Evolutionary conservation across 2,797 vertebrate genomes (phyloP).

Genomic region (Delichon dasypus): DNA sequence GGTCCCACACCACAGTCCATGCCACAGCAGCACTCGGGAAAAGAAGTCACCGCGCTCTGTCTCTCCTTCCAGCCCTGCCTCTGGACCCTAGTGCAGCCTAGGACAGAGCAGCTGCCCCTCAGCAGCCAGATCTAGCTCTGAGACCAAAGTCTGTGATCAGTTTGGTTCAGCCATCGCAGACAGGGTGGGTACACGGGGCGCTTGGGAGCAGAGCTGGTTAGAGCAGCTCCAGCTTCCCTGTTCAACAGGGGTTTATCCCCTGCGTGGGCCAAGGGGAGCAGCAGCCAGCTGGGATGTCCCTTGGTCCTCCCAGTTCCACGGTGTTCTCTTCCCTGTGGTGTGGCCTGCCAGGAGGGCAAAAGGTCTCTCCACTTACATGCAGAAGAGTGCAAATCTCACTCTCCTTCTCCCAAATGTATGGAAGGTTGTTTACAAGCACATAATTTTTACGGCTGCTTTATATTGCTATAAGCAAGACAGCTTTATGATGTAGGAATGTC

Average conservation of each 20-base stretch:
- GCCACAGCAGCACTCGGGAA: background rate
- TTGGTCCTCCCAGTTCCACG: background rate
- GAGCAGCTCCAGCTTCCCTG: too few species aligned
- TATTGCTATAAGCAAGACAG: constrained; percentile 73
- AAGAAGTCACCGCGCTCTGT: background rate
- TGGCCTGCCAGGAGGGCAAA: background rate
- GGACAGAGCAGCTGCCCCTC: background rate
- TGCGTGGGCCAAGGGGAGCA: fast-evolving
- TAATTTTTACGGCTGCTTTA: constrained; percentile 76
- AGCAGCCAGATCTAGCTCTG: background rate
- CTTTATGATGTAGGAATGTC: constrained; percentile 75
- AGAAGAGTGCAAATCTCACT: constrained; percentile 49
- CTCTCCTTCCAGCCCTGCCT: background rate
- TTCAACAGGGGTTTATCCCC: fast-evolving
- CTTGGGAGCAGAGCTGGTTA: background rate
- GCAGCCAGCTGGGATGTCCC: fast-evolving
- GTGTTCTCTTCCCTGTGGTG: fast-evolving
- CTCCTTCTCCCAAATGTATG: constrained; percentile 43
- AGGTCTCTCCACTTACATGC: background rate
- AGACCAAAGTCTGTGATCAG: fast-evolving
- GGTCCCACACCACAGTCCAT: background rate
- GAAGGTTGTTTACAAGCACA: constrained; percentile 75
- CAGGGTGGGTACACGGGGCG: fast-evolving
- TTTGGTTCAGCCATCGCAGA: background rate
- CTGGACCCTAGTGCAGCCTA: too few species aligned